Percentiles rank a stretch among this genome's conserved stretches.
Conservation (phyloP, 2,113 vertebrate genomes). For the Ammospiza caudacuta region DNA sequence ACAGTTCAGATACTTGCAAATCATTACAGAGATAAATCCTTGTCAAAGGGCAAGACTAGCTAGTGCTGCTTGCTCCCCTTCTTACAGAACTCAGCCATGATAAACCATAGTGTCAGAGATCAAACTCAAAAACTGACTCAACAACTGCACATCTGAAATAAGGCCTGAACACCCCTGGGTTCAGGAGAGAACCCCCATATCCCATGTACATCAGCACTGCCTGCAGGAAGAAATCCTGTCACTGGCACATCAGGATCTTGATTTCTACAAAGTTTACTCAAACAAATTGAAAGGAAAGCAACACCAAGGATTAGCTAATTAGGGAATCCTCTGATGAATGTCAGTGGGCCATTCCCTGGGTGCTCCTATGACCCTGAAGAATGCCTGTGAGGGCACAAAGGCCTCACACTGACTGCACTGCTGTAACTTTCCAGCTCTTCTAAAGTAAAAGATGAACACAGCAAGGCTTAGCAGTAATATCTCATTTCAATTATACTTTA, state of each 20-base stretch:
- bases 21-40: not conserved
- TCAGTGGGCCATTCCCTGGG: not conserved
- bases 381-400: not conserved
- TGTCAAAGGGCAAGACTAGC: not conserved
- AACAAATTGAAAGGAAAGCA: not conserved
- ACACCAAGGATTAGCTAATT: not conserved
- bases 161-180: not conserved
- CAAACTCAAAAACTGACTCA: not conserved
- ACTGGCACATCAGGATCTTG: not conserved
- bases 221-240: not conserved
- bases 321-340: not conserved
- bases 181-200: not conserved
- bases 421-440: not conserved
- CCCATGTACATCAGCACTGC: not conserved
- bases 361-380: not conserved
- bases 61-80: not conserved
- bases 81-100: not conserved
- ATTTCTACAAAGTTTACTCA: not conserved
- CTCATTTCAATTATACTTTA: not conserved
- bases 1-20: not conserved
- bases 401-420: not conserved
- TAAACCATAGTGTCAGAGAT: not conserved
- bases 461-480: not conserved
- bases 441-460: not conserved
- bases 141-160: not conserved